phyloP scores from a whole-genome alignment of 2,797 vertebrate species.

The Coregonus sp. region DNA sequence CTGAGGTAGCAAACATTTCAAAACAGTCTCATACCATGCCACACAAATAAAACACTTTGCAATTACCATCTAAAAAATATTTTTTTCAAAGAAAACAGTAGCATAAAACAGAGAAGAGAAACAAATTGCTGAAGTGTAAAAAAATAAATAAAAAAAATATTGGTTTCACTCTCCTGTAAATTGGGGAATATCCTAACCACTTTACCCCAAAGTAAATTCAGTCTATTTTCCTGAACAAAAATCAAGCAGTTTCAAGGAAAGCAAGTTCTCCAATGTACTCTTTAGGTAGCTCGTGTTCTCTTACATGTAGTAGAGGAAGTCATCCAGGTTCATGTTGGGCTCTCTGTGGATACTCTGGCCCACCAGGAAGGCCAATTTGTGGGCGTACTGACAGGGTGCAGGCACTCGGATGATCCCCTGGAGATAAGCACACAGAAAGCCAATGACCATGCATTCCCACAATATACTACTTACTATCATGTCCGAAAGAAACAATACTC shows the following conservation, averaged over 20 bases:
- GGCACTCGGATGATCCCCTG: slow-evolving; percentile 92
- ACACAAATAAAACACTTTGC: slow-evolving; percentile 4
- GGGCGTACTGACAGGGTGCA: slow-evolving; percentile 95
- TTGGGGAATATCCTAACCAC: not conserved
- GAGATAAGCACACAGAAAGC: not conserved
- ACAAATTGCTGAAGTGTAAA: not conserved
- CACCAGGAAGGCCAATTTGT: slow-evolving; percentile 94
- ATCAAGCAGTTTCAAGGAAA: not conserved
- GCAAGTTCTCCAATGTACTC: not conserved
- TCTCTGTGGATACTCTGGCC: slow-evolving; percentile 92
- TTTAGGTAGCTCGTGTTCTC: not conserved
- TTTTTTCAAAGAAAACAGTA: not conserved
- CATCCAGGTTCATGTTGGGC: slow-evolving; percentile 79
- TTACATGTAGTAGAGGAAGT: slow-evolving; percentile 87
- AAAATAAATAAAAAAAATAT: not conserved
- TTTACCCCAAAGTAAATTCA: not conserved
- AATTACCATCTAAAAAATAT: not conserved
- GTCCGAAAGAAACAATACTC: not conserved
- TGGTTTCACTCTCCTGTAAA: not conserved
- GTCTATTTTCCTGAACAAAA: not conserved
- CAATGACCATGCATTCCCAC: not conserved
- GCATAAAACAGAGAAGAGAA: not conserved
- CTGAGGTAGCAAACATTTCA: not conserved
- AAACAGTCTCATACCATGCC: not conserved
- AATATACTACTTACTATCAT: not conserved